phyloP scores from a whole-genome alignment of 2,797 vertebrate species.

The Hydrolagus colliei region DNA sequence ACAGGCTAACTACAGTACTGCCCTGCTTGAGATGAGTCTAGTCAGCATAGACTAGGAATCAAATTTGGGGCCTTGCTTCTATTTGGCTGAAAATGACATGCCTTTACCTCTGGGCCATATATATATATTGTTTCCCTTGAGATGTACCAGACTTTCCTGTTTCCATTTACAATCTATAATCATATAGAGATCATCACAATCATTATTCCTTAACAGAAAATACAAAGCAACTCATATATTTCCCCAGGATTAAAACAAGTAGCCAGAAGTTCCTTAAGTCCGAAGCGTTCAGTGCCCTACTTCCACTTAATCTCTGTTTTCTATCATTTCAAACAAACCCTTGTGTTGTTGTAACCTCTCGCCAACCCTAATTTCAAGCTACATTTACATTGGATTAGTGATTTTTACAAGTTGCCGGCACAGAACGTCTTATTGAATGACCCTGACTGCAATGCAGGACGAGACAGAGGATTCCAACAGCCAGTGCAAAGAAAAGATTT shows the following conservation, averaged over 20 bases:
- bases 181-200: conserved; percentile 1
- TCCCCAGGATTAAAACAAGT: not conserved
- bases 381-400: conserved; percentile 31
- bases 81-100: no score
- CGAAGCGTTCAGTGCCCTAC: not conserved
- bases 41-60: no score
- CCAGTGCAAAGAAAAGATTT: conserved; percentile 4
- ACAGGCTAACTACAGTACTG: no score
- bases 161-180: conserved; percentile 14
- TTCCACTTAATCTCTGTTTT: conserved; percentile 24
- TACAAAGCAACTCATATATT: not conserved
- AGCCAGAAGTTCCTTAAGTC: not conserved
- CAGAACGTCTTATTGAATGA: conserved; percentile 8
- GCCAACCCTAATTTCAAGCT: conserved; percentile 29
- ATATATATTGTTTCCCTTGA: not conserved
- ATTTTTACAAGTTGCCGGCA: conserved; percentile 16
- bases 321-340: conserved; percentile 6
- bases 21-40: no score
- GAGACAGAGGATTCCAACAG: conserved; percentile 6
- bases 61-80: no score
- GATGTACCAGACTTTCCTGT: not conserved
- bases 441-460: not conserved
- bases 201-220: not conserved
- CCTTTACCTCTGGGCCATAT: no score
- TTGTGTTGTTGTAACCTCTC: conserved; percentile 29